phyloP scores from a whole-genome alignment of 2,797 vertebrate species.

The Rhynchotus rufescens region DNA sequence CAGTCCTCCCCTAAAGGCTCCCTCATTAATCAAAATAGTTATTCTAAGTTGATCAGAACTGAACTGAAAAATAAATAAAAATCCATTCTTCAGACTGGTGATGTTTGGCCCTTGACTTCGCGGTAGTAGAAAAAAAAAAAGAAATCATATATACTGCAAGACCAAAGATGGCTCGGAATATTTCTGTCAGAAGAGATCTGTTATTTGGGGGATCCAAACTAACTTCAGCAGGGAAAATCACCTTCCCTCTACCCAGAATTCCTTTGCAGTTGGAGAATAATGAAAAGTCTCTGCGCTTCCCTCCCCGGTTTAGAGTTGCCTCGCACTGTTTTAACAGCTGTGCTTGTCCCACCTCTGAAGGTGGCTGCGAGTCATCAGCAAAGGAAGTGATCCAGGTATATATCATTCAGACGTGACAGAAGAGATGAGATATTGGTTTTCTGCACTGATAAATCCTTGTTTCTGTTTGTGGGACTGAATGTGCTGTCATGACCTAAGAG shows the following conservation, averaged over 20 bases:
- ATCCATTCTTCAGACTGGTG: background rate
- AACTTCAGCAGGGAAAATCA: background rate
- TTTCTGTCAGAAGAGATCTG: background rate
- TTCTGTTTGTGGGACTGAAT: conserved; percentile 37
- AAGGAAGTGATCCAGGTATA: background rate
- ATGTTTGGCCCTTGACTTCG: background rate
- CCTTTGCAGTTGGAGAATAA: background rate
- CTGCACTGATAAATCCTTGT: conserved; percentile 8
- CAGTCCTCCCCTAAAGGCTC: background rate
- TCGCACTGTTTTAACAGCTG: conserved; percentile 63
- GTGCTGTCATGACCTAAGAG: conserved; percentile 1
- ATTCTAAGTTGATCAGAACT: background rate
- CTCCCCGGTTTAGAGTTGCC: conserved; percentile 48
- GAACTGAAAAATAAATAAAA: background rate
- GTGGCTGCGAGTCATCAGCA: conserved; percentile 29
- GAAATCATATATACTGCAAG: background rate
- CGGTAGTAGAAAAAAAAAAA: background rate
- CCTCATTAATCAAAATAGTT: background rate
- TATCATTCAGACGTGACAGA: conserved; percentile 17
- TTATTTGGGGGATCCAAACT: background rate
- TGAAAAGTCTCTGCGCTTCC: conserved; percentile 27
- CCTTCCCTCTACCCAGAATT: conserved; percentile 3
- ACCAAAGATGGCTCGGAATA: background rate
- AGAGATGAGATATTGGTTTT: background rate
- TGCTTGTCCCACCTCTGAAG: conserved; percentile 25